phyloP scores from a whole-genome alignment of 2,888 invertebrate genomes.

The Fragum whitleyi region DNA sequence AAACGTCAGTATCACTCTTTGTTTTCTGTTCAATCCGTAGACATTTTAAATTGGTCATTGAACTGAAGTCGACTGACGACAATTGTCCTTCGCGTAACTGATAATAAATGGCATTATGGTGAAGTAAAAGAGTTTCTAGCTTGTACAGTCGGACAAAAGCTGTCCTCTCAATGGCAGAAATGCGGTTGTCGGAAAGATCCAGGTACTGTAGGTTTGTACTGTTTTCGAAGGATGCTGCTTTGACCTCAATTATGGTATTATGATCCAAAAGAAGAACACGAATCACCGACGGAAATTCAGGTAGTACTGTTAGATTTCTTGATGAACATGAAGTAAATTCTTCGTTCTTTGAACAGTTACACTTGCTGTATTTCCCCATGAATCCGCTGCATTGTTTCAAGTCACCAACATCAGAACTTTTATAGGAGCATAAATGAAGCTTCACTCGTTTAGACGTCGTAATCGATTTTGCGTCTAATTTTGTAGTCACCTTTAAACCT shows the following conservation, averaged over 20 bases:
- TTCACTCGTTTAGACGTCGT: no score
- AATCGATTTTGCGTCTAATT: no score
- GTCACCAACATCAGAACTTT: no score
- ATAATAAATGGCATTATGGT: background rate
- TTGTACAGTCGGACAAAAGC: background rate
- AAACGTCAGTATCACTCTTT: background rate
- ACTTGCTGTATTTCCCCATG: background rate
- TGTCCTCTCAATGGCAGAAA: background rate
- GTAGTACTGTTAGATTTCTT: background rate
- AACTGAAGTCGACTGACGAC: background rate
- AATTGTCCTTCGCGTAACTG: background rate
- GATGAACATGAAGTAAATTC: background rate
- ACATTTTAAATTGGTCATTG: background rate
- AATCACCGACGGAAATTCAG: background rate
- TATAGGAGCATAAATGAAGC: no score
- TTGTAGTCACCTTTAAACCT: no score
- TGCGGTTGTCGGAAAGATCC: background rate
- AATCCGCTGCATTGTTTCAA: background rate
- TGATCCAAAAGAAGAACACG: background rate
- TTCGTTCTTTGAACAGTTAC: background rate
- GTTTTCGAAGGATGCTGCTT: background rate
- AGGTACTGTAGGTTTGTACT: background rate
- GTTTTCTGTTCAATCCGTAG: background rate
- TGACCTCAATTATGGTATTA: background rate
- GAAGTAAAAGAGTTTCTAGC: constrained; percentile 4